Percentiles rank a stretch among this genome's conserved stretches.
These are phyloP conservation scores for Myotis brandtii DNA, from an alignment of 2,113 vertebrate species.

Conservation along the genomic window DNA sequence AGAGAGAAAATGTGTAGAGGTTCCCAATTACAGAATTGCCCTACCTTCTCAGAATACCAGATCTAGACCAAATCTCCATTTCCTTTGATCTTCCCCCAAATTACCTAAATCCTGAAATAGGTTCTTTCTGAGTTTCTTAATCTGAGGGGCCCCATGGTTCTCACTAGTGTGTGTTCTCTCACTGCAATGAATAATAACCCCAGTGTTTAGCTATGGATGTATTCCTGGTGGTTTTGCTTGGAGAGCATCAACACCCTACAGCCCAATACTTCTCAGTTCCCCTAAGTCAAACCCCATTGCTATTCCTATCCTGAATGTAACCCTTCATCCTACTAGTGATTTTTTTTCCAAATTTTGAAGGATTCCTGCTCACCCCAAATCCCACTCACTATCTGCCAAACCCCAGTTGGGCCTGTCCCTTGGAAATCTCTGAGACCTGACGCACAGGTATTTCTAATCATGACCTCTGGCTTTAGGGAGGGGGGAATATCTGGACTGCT, in stretches of 20 bases:
- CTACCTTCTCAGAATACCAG: not conserved
- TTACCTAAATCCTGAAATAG: not conserved
- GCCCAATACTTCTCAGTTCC: not conserved
- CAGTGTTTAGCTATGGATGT: not conserved
- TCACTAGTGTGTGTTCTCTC: not conserved
- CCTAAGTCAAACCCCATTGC: not conserved
- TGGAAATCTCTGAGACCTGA: not conserved
- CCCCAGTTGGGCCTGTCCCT: accelerated
- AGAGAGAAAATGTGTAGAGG: not conserved
- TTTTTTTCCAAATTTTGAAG: not conserved
- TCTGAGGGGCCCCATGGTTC: not conserved
- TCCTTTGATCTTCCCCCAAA: not conserved
- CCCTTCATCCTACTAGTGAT: accelerated
- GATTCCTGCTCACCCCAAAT: not conserved
- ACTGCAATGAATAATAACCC: not conserved
- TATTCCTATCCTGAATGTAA: not conserved
- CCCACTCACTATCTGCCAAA: not conserved
- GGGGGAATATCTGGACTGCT: not conserved
- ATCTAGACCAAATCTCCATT: not conserved
- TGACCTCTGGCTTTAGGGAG: not conserved
- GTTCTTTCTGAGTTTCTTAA: not conserved
- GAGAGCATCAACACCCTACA: not conserved
- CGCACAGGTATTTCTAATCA: not conserved
- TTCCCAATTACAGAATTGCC: not conserved
- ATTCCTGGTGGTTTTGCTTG: not conserved